Conservation (phyloP, 2,113 vertebrate species). For the Trichechus manatus region DNA sequence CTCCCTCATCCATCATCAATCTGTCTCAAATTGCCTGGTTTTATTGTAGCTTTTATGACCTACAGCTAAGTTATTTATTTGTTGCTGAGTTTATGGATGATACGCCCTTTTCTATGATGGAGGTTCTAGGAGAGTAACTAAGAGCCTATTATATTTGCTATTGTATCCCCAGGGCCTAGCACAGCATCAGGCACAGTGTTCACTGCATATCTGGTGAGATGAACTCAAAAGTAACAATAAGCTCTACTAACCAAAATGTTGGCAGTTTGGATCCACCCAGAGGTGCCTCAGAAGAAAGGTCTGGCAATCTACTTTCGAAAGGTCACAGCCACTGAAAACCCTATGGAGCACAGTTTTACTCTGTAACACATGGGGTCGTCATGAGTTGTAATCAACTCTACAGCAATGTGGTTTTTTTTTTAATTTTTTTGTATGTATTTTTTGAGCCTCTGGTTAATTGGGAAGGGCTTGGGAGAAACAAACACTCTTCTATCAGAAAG, state of each 20-base stretch:
- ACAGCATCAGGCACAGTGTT: background rate
- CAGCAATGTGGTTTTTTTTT: too few relatives aligned
- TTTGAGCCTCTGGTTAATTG: background rate
- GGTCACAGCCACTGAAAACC: background rate
- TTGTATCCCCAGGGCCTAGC: fast-evolving
- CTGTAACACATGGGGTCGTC: background rate
- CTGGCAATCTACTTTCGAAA: background rate
- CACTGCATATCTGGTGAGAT: too few relatives aligned
- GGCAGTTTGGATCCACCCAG: background rate
- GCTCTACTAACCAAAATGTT: background rate
- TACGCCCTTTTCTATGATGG: fast-evolving
- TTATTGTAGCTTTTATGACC: background rate
- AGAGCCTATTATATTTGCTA: too few relatives aligned
- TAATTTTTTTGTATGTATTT: background rate
- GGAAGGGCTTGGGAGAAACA: background rate
- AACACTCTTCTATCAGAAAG: background rate
- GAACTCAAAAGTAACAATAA: too few relatives aligned
- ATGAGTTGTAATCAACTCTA: background rate
- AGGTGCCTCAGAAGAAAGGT: background rate
- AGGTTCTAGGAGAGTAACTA: background rate
- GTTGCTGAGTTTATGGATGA: background rate
- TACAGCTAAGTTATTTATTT: background rate
- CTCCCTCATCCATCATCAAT: fast-evolving
- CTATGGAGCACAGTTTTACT: background rate
- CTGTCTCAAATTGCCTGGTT: background rate